Evolutionary conservation across 2,113 vertebrate genomes (phyloP), one percentile per base, ranked within the genome.

Genomic region (Cyanoramphus novaezelandiae): DNA sequence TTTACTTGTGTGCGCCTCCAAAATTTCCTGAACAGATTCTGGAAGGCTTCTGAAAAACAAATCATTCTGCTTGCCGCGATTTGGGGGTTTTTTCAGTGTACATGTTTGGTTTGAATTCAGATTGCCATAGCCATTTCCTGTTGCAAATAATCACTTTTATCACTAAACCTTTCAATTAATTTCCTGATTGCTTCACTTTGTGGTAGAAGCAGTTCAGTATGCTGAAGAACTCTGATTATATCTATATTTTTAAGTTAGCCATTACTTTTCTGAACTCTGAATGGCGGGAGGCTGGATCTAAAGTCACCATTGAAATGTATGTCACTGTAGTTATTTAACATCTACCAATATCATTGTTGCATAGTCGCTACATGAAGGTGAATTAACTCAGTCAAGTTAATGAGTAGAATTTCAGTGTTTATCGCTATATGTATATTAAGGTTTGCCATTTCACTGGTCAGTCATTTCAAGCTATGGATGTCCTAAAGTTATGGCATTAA

Each of bases 21-120:
- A 72, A 37, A 11, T 47, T 69, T 90, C 70, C 31, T 5, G 4
- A 39, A 47, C 16, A 60, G 44, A 44, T 65, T 74, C 31, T 57
- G 23, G 85, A 85, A 28, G 14, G 12, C 29, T 52, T 52, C 53
- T 72, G 17, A 78, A 72, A 85, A 47, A 0, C n/a, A 37, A 10
- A 63, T 10, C 5, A 29, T 64, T 63, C 63, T 77, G 43, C 64
- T 63, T 41, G 19, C 23, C 72, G n/a, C 31, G 43, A 52, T 37
- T 23, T 39, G 23, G 57, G 3, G 0, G 0, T 9, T 67, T 75
- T 64, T 57, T 18, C 23, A 77, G 7, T 53, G 14, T 20, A 17
- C 12, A 3, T 3, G 1, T 63, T 57, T 68, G 24, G 15, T 76
- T 75, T 80, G 15, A 78, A 49, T 82, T 82, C 37, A 74, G n/a